A percentile compares a stretch with the other conserved stretches of the same genome.
phyloP scores from a whole-genome alignment of 2,888 invertebrate genomes.

The Mythimna loreyi region DNA sequence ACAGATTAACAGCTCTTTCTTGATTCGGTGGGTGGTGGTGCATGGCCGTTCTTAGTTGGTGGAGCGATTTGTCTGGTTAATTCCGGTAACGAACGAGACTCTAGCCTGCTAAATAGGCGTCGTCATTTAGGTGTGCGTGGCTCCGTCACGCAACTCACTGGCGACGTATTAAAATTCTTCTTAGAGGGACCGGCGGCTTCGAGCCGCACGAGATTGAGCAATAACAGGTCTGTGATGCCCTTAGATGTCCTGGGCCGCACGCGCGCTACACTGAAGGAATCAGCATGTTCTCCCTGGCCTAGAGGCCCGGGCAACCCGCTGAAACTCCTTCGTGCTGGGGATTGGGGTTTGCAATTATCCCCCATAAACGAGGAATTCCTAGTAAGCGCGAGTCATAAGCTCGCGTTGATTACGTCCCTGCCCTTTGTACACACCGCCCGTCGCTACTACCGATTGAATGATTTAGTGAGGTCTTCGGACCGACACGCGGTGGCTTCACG shows the following conservation, averaged over 20 bases:
- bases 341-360: conserved; percentile 86
- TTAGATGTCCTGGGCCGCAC: conserved; percentile 83
- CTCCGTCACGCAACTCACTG: conserved; percentile 68
- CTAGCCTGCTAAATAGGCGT: conserved; percentile 87
- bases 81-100: conserved; percentile 91
- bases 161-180: conserved; percentile 67
- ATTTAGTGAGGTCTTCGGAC: conserved; percentile 91
- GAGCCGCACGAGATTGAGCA: conserved; percentile 91
- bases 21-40: conserved; percentile 88
- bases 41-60: conserved; percentile 93
- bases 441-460: conserved; percentile 93
- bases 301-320: conserved; percentile 85
- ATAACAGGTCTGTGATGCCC: conserved; percentile 35
- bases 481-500: conserved; percentile 81
- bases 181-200: conserved; percentile 74
- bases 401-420: conserved; percentile 93
- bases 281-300: conserved; percentile 90
- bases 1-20: conserved; percentile 92
- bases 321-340: conserved; percentile 87
- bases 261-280: conserved; percentile 92
- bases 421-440: conserved; percentile 93
- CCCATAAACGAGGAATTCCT: conserved; percentile 77
- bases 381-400: conserved; percentile 90
- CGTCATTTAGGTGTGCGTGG: conserved; percentile 67
- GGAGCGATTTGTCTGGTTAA: conserved; percentile 92